These are phyloP conservation scores for Spea hammondii DNA, from an alignment of 2,797 vertebrate species.

Conservation along the genomic window DNA sequence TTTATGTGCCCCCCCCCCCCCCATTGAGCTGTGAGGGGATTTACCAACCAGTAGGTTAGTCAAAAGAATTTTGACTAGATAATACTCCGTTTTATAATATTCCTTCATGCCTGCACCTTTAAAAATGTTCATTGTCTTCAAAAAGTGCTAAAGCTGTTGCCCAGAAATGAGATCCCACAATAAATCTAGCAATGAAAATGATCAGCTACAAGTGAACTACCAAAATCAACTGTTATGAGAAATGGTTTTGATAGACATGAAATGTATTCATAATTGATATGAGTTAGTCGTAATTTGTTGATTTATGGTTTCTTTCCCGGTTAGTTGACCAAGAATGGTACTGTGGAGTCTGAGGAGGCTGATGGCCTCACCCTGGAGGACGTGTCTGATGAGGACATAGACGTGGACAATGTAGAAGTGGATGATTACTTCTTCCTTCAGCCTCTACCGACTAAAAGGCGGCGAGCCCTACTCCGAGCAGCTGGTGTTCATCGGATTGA, in stretches of 20 bases:
- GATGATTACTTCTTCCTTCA: constrained; percentile 95
- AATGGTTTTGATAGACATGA: neutral
- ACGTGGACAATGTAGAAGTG: constrained; percentile 87
- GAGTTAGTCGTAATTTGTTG: too few relatives aligned
- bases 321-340: constrained; percentile 90
- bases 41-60: too few relatives aligned
- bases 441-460: constrained; percentile 87
- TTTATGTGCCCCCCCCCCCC: too few relatives aligned
- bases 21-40: too few relatives aligned
- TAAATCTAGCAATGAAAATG: neutral
- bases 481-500: constrained; percentile 92
- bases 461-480: constrained; percentile 84
- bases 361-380: constrained; percentile 89
- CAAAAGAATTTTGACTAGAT: too few relatives aligned
- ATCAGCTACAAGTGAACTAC: neutral
- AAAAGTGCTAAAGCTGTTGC: too few relatives aligned
- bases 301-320: too few relatives aligned
- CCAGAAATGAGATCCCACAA: neutral
- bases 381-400: constrained; percentile 89
- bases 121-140: too few relatives aligned
- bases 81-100: too few relatives aligned
- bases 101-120: too few relatives aligned
- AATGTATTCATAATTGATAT: neutral
- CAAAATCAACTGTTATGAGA: neutral
- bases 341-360: constrained; percentile 85